These are phyloP conservation scores for Chaetops frenatus DNA, from an alignment of 2,113 vertebrate genomes.

Conservation along the genomic window DNA sequence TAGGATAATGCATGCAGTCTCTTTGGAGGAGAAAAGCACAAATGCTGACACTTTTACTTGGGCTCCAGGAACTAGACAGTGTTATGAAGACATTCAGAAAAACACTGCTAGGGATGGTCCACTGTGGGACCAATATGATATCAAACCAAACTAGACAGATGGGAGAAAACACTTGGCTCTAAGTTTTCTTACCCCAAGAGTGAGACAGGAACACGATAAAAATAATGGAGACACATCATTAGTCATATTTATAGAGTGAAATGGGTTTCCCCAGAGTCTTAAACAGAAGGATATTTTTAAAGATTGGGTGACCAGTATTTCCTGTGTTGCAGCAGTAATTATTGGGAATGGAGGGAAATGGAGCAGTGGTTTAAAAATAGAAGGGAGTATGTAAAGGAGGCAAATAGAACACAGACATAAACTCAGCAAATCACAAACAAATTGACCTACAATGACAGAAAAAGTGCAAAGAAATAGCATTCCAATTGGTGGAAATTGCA, in stretches of 20 bases:
- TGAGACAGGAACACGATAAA: not conserved
- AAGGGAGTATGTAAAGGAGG: not conserved
- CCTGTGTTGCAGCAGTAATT: not conserved
- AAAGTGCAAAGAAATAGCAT: not conserved
- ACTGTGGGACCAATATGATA: not conserved
- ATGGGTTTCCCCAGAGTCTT: not conserved
- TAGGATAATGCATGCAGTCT: not conserved
- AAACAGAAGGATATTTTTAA: not conserved
- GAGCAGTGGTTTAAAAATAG: not conserved
- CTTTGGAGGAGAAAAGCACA: not conserved
- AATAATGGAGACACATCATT: not conserved
- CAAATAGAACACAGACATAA: not conserved
- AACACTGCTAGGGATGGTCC: not conserved
- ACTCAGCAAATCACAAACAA: not conserved
- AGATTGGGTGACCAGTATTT: not conserved
- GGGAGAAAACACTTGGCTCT: not conserved
- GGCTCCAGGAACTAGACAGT: not conserved
- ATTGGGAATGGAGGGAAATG: not conserved
- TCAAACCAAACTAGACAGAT: not conserved
- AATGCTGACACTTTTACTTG: not conserved
- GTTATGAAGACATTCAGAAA: not conserved
- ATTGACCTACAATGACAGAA: not conserved
- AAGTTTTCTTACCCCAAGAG: not conserved
- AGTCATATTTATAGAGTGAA: not conserved
- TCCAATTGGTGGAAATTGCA: not conserved